Evolutionary conservation across 2,888 invertebrate species (phyloP), one percentile per base, ranked within the genome.

Genomic region (Euclidia mi): DNA sequence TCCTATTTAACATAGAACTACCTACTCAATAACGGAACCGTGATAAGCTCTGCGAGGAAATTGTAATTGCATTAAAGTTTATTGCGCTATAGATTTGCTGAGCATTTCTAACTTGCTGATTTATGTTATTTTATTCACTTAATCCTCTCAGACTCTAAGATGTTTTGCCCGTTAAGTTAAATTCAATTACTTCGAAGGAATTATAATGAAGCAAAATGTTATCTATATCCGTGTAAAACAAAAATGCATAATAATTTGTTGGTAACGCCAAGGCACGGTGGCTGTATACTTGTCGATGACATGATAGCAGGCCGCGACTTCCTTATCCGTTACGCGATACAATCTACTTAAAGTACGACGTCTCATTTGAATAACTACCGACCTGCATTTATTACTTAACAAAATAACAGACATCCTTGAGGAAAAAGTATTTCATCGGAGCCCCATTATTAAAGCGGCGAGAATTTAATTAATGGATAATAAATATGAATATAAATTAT

Each of bases 301-400:
- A 89, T 79, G 90, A 90, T 89, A 88, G 76, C 77, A 77, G 71
- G 74, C 76, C 70, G 78, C 80, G 79, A 87, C 88, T 91, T 89
- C 90, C 91, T 90, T 90, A 92, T 91, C 89, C 90, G 87, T 86
- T 83, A 85, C 82, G 81, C 82, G 91, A 91, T 91, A 85, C 77
- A 80, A 92, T 91, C 91, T 84, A 62, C 75, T 76, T 76, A 76
- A 82, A 56, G 52, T 59, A 81, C 84, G 83, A 82, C 85, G 87
- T 85, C 89, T 89, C 84, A 92, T 92, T 92, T 92, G 84, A 91
- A 93, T 93, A 91, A 87, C 81, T 82, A 79, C 80, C 83, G 76
- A 84, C 82, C 76, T 82, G 82, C 78, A 84, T 87, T 84, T 76
- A 82, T 84, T 82, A 81, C 80, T 74, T 73, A 69, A 78, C 73